Evolutionary conservation across 2,797 vertebrate species (phyloP).

Genomic region (Typhlichthys eigenmanni): DNA sequence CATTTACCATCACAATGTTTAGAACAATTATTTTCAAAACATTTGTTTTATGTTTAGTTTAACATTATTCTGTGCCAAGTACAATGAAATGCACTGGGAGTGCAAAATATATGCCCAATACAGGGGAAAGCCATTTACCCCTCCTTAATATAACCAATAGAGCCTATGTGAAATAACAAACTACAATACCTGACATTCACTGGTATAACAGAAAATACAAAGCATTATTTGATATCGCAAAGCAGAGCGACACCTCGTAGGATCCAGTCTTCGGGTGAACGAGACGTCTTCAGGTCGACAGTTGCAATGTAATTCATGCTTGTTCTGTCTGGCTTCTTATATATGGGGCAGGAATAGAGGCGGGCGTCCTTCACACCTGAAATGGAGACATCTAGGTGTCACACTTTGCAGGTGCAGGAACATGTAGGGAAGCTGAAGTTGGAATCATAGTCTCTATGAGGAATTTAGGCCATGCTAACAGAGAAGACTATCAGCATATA

Average conservation of each 20-base stretch:
- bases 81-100: no score
- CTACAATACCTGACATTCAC: no score
- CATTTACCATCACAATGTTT: no score
- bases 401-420: not conserved
- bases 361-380: slow-evolving; percentile 79
- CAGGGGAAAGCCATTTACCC: no score
- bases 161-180: no score
- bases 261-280: slow-evolving; percentile 89
- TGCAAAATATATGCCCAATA: no score
- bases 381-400: slow-evolving; percentile 8
- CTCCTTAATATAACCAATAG: no score
- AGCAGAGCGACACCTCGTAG: slow-evolving; percentile 91
- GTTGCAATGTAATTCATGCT: slow-evolving; percentile 88
- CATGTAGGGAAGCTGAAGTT: not conserved
- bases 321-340: slow-evolving; percentile 89
- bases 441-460: not conserved
- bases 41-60: no score
- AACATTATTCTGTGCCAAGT: no score
- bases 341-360: slow-evolving; percentile 90
- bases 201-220: not conserved
- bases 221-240: slow-evolving; percentile 88
- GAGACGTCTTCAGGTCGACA: slow-evolving; percentile 84
- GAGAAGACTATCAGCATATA: no score
- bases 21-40: no score
- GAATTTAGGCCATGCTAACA: no score